Evolutionary conservation across 2,888 invertebrate species (phyloP).

Genomic region (Pecten maximus): DNA sequence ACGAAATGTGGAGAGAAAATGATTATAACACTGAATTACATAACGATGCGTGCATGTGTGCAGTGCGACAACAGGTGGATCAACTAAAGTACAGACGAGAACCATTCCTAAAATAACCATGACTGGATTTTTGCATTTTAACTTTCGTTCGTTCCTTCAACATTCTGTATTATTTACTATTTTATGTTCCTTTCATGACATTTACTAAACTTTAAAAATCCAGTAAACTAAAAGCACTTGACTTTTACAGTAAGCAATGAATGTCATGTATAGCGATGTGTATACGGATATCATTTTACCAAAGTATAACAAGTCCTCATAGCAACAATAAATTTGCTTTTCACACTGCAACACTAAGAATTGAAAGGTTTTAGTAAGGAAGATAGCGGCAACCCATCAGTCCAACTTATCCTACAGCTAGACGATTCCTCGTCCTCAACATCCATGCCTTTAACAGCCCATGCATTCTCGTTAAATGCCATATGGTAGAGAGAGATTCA

Average conservation of each 20-base stretch:
- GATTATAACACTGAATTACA: no score
- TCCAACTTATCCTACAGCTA: background rate
- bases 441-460: background rate
- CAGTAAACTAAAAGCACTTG: background rate
- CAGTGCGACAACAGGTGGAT: no score
- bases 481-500: background rate
- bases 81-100: no score
- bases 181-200: background rate
- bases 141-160: background rate
- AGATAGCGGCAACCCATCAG: background rate
- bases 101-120: no score
- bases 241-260: background rate
- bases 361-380: background rate
- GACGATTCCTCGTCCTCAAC: no score
- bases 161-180: background rate
- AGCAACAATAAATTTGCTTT: background rate
- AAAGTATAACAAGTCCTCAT: no score
- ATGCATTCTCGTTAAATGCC: background rate
- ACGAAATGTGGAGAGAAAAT: no score
- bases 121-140: background rate
- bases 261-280: background rate
- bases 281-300: background rate
- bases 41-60: no score
- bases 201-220: background rate
- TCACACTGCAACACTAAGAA: background rate